Evolutionary conservation across 2,797 vertebrate species (phyloP), one percentile per base, ranked within the genome.

Genomic region (Poecilia velifera): DNA sequence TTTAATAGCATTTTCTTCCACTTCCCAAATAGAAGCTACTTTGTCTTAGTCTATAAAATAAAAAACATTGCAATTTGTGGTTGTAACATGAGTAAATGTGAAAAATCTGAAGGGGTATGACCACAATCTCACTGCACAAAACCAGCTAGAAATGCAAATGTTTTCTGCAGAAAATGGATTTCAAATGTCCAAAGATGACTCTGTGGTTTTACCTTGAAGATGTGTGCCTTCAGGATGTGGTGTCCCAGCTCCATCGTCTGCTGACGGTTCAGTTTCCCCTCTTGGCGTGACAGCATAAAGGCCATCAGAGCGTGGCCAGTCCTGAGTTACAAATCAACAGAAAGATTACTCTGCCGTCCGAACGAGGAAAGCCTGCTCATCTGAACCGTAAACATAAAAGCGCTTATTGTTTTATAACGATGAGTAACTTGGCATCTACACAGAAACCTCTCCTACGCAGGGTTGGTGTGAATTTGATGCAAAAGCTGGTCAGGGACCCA

Each of bases 201-300:
- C 4, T 1, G 57, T 28, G 53, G 59, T 2, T 49, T 86, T 96
- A 99, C 98, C 98, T 99, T 99, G 91, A 99, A 99, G 92, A 99
- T 99, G 90, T 99, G 98, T 2, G 98, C 98, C 96, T 99, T 99
- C 51, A 99, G 97, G 86, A 99, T 99, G 89, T 99, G 98, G 86
- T 99, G 98, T 79, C 98, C 98, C 4, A 99, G 97, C 91, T 99
- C 98, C 97, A 99, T 97, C 14, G 98, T 99, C 90, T 99, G 98
- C 76, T 99, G 98, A 22, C 98, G 97, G 91, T 99, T 99, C 87
- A 99, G 93, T 89, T 99, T 99, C 79, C 97, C 97, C 87, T 98
- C 98, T 91, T 98, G 98, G 62, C 98, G 96, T 6, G 98, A 99
- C 86, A 99, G 97, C 98, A 99, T 99, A 95, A 99, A 99, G 1